Evolutionary conservation across 2,888 invertebrate genomes (phyloP).

Genomic region (Diarsia dahlii): DNA sequence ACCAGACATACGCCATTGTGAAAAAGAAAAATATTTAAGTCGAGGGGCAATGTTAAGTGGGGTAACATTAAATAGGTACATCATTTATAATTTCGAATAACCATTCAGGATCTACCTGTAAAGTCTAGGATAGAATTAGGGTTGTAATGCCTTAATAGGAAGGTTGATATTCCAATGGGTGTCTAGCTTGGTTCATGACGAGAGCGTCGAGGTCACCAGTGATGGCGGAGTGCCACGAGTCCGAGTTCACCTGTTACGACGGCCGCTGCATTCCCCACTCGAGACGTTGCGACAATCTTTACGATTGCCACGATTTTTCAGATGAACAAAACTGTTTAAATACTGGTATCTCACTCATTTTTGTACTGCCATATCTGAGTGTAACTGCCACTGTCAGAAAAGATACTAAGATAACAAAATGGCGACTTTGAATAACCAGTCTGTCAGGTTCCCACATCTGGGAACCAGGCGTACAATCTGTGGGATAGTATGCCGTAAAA

Average conservation of each 20-base stretch:
- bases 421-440: background rate
- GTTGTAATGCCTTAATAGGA: slow-evolving; percentile 2
- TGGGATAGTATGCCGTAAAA: background rate
- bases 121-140: slow-evolving; percentile 5
- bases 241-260: slow-evolving; percentile 94
- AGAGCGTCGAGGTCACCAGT: slow-evolving; percentile 81
- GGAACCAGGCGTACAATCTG: background rate
- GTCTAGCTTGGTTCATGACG: slow-evolving; percentile 83
- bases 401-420: background rate
- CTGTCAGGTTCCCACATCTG: background rate
- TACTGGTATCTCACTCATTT: slow-evolving; percentile 83
- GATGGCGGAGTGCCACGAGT: slow-evolving; percentile 88
- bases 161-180: slow-evolving; percentile 66
- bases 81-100: too few species aligned
- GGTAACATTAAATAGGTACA: too few species aligned
- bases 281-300: slow-evolving; percentile 96
- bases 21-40: too few species aligned
- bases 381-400: slow-evolving; percentile 39
- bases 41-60: too few species aligned
- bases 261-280: slow-evolving; percentile 94
- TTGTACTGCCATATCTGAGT: slow-evolving; percentile 53
- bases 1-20: too few species aligned
- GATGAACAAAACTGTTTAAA: slow-evolving; percentile 96
- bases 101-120: too few species aligned
- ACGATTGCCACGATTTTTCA: slow-evolving; percentile 97